Evolutionary conservation across 1,140 invertebrate genomes (phyloP).

Genomic region (Ceratina australensis): DNA sequence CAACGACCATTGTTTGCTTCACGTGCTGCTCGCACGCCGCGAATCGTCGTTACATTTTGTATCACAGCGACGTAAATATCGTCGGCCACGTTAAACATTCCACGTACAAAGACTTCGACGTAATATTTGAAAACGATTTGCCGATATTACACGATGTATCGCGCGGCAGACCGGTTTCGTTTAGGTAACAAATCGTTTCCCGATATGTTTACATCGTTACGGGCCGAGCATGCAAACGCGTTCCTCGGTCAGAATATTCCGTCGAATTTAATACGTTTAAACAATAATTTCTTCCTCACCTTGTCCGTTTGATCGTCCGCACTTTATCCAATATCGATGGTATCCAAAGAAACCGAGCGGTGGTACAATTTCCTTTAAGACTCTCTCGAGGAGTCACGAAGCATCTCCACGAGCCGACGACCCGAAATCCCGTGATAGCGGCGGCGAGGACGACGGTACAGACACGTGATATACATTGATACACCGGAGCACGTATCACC

Average conservation of each 20-base stretch:
- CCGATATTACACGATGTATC: not conserved
- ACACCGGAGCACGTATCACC: slow-evolving; percentile 51
- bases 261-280: too few species aligned
- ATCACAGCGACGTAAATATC: slow-evolving; percentile 1
- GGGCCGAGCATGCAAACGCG: too few species aligned
- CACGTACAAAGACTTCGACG: not conserved
- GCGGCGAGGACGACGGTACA: slow-evolving; percentile 53
- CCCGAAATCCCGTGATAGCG: slow-evolving; percentile 59
- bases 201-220: not conserved
- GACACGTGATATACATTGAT: slow-evolving; percentile 70
- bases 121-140: not conserved
- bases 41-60: not conserved
- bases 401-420: slow-evolving; percentile 56
- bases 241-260: too few species aligned
- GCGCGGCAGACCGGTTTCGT: too few species aligned
- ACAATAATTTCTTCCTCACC: slow-evolving; percentile 39
- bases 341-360: slow-evolving; percentile 42
- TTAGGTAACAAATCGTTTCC: not conserved
- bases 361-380: slow-evolving; percentile 59
- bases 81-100: not conserved
- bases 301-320: slow-evolving; percentile 50
- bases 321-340: slow-evolving; percentile 40
- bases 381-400: slow-evolving; percentile 70
- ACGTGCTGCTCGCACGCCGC: not conserved
- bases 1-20: not conserved